phyloP scores from a whole-genome alignment of 2,797 vertebrate species.

The Falco cherrug region DNA sequence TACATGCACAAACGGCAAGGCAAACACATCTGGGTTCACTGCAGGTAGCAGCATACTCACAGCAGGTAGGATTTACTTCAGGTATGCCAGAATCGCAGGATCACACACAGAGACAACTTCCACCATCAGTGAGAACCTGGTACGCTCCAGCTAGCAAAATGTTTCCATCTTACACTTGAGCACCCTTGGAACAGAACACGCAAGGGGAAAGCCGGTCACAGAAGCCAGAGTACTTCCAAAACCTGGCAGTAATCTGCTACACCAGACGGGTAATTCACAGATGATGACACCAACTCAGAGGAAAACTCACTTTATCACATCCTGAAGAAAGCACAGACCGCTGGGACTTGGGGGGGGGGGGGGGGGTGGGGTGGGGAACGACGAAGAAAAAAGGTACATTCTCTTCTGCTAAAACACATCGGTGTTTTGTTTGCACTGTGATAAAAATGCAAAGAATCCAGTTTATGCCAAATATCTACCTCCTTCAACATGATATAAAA shows the following conservation, averaged over 20 bases:
- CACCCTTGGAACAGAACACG: not conserved
- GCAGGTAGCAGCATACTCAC: not conserved
- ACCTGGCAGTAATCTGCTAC: not conserved
- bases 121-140: not conserved
- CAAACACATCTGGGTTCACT: not conserved
- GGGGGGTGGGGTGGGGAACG: too few relatives aligned
- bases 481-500: not conserved
- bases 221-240: not conserved
- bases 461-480: not conserved
- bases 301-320: not conserved
- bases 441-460: not conserved
- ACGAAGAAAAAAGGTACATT: not conserved
- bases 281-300: not conserved
- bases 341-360: not conserved
- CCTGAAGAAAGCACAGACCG: not conserved
- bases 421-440: not conserved
- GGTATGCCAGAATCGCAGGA: not conserved
- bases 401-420: not conserved
- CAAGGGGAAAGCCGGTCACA: not conserved
- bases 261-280: not conserved
- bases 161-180: not conserved
- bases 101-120: not conserved
- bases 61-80: not conserved
- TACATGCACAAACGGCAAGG: fast-evolving
- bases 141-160: not conserved